Base-by-base conservation (phyloP, 2,888 invertebrate species). In the Coleophora deauratella region DNA sequence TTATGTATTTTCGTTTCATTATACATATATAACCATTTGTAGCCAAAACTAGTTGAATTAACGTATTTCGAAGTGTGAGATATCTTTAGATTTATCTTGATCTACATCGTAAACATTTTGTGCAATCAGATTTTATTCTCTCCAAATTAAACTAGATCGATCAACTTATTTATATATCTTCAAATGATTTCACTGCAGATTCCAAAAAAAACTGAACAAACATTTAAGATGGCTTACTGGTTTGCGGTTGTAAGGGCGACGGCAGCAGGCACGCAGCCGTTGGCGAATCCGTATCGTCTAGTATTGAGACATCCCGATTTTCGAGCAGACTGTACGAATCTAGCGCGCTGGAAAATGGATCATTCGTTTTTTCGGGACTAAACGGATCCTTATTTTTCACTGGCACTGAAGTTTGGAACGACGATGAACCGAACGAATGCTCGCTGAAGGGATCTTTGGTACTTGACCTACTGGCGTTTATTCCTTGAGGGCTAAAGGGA, bases 201-300 rank as follows among this genome's bases (percentile, higher is more conserved):
- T 21, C 6, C 21, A 21, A 21, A 4, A 21, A 4, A 6, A 21
- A 21, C 21, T 21, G 6, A 10, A 31, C 10, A n/a, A 1, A 9
- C 30, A 40, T 36, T 51, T 66, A 71, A 40, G 58, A 48, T 35
- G 59, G 54, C 45, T 73, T 72, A 27, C 64, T 72, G 36, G 54
- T 77, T 43, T 79, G 81, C 2, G 90, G 90, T 54, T 84, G 84
- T n/a, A 90, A 54, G 0, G 90, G 90, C 1, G 89, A 88, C 0
- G 89, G 90, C 33, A 90, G 59, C 0, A 88, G 66, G 38, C 85
- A 84, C 3, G 74, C 87, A 0, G 77, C 59, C 0, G 80, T 77
- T 0, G 87, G 82, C 0, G 84, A 85, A 11, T 76, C 70, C 21
- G 59, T 72, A 27, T 73, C 76, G 43, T 86, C 86, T 27, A 86